Conservation (phyloP, 2,888 invertebrate species). For the Frankliniella intonsa region DNA sequence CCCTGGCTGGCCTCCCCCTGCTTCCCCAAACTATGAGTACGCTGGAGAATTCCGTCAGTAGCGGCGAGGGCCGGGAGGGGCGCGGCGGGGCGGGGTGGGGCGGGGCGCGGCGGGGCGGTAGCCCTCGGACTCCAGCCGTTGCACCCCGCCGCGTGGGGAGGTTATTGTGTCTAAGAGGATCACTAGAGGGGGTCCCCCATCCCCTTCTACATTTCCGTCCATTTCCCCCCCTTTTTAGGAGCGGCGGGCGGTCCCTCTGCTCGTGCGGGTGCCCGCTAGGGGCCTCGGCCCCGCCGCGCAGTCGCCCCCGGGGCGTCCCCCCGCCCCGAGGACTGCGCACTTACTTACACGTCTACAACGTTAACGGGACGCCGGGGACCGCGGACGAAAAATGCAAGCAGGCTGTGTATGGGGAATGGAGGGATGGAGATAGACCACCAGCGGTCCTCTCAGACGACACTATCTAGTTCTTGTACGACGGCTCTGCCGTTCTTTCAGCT, state of each 20-base stretch:
- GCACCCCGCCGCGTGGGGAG: not conserved
- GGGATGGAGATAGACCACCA: no score
- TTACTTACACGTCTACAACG: conserved; percentile 20
- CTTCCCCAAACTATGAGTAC: not conserved
- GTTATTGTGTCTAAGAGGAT: conserved; percentile 7
- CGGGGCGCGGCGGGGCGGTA: not conserved
- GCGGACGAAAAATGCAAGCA: not conserved
- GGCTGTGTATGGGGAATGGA: no score
- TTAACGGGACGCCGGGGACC: not conserved
- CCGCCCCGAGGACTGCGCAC: not conserved
- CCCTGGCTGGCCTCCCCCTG: no score
- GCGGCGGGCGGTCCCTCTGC: not conserved
- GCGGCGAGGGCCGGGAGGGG: not conserved
- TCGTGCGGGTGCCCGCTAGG: not conserved
- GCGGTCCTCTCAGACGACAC: no score
- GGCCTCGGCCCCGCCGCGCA: not conserved
- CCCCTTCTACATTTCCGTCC: not conserved
- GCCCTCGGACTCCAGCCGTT: not conserved
- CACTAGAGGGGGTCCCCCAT: conserved; percentile 5
- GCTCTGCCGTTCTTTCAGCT: no score
- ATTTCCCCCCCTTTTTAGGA: not conserved
- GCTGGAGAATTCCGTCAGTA: not conserved
- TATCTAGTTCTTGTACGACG: no score
- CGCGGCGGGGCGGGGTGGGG: not conserved
- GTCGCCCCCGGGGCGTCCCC: not conserved